A percentile compares a stretch with the other conserved stretches of the same genome.
phyloP scores from a whole-genome alignment of 1,140 invertebrate species.

The Rhopalosiphum maidis region DNA sequence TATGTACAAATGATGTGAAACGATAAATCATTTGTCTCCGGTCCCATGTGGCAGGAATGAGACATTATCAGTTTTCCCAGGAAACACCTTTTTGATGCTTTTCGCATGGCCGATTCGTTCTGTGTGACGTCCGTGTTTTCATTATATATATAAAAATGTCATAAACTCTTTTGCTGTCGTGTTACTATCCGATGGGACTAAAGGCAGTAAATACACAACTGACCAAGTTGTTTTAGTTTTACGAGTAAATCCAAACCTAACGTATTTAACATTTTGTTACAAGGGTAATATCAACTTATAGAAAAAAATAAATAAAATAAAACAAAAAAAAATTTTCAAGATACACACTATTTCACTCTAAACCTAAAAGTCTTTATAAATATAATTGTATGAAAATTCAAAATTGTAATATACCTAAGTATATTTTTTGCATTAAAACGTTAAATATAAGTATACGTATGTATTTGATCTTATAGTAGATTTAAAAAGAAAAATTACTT shows the following conservation, averaged over 20 bases:
- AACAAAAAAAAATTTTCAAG: background rate
- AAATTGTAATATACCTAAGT: background rate
- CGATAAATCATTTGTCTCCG: slow-evolving; percentile 30
- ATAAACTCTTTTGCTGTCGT: background rate
- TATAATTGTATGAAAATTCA: background rate
- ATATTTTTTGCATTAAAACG: background rate
- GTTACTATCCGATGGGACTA: background rate
- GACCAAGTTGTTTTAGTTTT: background rate
- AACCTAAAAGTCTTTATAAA: background rate
- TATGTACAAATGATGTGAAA: background rate
- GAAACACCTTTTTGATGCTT: background rate
- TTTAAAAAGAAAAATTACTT: background rate
- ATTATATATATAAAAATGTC: background rate
- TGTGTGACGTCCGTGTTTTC: background rate
- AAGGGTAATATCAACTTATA: background rate
- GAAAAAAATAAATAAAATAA: background rate
- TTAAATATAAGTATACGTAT: background rate
- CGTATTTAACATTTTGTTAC: background rate
- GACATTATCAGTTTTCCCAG: background rate
- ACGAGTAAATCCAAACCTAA: background rate
- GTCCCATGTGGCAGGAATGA: background rate
- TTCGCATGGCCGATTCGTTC: background rate
- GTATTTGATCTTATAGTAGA: background rate
- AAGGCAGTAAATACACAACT: background rate
- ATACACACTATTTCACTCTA: background rate